Evolutionary conservation across 1,140 invertebrate genomes (phyloP).

Genomic region (Zaprionus capensis): DNA sequence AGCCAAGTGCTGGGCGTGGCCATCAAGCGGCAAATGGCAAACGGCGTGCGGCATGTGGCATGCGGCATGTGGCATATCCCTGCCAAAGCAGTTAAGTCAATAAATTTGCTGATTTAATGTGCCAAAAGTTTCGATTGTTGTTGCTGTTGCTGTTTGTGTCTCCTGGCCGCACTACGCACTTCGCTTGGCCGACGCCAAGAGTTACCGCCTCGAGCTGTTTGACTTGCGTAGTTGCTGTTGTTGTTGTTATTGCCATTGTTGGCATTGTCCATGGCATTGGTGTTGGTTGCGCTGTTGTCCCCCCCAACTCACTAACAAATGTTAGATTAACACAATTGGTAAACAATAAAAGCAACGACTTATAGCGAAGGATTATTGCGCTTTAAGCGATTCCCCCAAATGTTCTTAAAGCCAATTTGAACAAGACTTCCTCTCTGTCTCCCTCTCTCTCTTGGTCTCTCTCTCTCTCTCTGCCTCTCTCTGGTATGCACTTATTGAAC

Average conservation of each 20-base stretch:
- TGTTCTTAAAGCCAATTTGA: constrained; percentile 1
- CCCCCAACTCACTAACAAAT: constrained; percentile 58
- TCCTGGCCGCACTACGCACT: constrained; percentile 23
- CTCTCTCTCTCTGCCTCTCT: background rate
- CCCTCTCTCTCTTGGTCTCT: background rate
- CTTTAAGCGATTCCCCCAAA: constrained; percentile 55
- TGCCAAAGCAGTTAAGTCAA: constrained; percentile 79
- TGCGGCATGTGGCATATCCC: constrained; percentile 50
- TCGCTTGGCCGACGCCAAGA: constrained; percentile 51
- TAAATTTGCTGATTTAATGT: constrained; percentile 83
- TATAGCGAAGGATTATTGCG: constrained; percentile 51
- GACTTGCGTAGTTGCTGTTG: constrained; percentile 50
- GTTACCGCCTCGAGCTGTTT: constrained; percentile 51
- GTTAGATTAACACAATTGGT: constrained; percentile 82
- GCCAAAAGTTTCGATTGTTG: constrained; percentile 80
- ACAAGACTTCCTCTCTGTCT: background rate
- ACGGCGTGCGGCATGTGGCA: background rate
- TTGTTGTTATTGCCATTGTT: constrained; percentile 46
- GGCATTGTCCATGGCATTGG: constrained; percentile 23
- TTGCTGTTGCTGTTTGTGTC: constrained; percentile 48
- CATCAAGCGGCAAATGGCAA: background rate
- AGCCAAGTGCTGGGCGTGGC: constrained; percentile 48
- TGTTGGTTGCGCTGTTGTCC: background rate
- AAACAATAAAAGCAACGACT: constrained; percentile 78
- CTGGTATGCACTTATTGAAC: background rate